Base-by-base conservation (phyloP, 2,888 invertebrate genomes). In the Drosophila koepferae region DNA sequence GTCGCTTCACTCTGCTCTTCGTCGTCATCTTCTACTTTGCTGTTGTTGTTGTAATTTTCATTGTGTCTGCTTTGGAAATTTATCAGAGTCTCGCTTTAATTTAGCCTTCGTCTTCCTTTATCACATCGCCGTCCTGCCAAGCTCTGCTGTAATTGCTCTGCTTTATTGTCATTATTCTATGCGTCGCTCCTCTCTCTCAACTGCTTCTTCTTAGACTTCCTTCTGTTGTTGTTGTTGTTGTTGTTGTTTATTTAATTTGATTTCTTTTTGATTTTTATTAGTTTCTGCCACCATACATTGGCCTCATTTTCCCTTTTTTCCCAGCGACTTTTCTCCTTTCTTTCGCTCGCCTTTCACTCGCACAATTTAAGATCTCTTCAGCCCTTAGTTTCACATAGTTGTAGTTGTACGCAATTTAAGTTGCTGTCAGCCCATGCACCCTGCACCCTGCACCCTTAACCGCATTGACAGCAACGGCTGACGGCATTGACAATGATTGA, bases 401-500 rank as follows among this genome's bases (percentile, higher is more conserved):
- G 61, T 69, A 40, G 61, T 64, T 56, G 61, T 69, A 40, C 20
- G 80, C 81, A 77, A 84, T 87, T 89, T 73, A 74, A 77, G 81
- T 89, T 89, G 66, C 48, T 63, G 51, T 67, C 34, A 43, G 44
- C 46, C 48, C 55, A 10, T 40, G 40, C 55, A 41, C 16, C 56
- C 48, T 16, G 51, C 67, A 65, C 69, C 77, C 44, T 36, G 53
- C 67, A 69, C 72, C 81, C 72, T 56, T 74, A 71, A 78, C 84
- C 87, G 74, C 89, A 91, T 88, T 90, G 89, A 91, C 90, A 90
- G 82, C 76, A 43, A 18, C 63, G 69, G 65, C 77, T 65, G 77
- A 46, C 77, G 82, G 82, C 86, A 89, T 88, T 91, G 91, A 91
- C 91, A 91, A 90, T 91, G 91, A 91, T 91, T 91, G 91, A 91